phyloP scores from a whole-genome alignment of 2,797 vertebrate species.

The Novumbra hubbsi region DNA sequence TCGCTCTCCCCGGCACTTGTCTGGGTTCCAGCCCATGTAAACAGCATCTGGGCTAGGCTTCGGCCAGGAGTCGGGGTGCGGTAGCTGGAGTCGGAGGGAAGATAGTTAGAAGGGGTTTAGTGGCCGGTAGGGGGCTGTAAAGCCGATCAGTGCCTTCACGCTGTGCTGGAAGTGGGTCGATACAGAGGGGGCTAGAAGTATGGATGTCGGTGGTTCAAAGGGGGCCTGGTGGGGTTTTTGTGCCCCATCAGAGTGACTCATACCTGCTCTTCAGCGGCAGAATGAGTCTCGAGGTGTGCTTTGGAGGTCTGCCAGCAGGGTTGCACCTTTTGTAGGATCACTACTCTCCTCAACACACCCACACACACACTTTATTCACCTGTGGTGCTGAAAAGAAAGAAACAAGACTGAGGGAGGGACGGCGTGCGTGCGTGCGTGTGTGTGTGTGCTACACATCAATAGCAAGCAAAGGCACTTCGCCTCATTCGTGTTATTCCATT shows the following conservation, averaged over 20 bases:
- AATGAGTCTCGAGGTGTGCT: not conserved
- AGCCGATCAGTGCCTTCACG: not conserved
- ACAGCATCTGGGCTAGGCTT: not conserved
- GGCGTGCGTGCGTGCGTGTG: not conserved
- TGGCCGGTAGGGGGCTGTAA: not conserved
- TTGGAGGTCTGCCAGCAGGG: not conserved
- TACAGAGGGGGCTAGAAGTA: not conserved
- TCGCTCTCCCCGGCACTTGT: not conserved
- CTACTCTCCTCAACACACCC: not conserved
- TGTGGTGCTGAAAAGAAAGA: not conserved
- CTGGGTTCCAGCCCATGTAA: constrained; percentile 1
- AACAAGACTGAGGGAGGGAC: not conserved
- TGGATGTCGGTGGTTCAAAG: not conserved
- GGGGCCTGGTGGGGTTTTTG: not conserved
- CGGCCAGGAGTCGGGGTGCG: not conserved
- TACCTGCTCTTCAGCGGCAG: not conserved
- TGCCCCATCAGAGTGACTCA: not conserved
- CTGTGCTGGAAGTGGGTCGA: not conserved
- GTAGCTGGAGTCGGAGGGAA: not conserved
- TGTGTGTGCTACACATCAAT: not conserved
- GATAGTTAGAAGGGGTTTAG: not conserved
- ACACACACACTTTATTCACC: not conserved
- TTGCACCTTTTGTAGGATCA: not conserved
- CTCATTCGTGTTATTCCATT: not conserved
- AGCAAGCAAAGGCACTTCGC: not conserved